A percentile compares a stretch with the other conserved stretches of the same genome.
Conservation (phyloP, 2,113 vertebrate genomes). For the Mesoclemmys tuberculata region DNA sequence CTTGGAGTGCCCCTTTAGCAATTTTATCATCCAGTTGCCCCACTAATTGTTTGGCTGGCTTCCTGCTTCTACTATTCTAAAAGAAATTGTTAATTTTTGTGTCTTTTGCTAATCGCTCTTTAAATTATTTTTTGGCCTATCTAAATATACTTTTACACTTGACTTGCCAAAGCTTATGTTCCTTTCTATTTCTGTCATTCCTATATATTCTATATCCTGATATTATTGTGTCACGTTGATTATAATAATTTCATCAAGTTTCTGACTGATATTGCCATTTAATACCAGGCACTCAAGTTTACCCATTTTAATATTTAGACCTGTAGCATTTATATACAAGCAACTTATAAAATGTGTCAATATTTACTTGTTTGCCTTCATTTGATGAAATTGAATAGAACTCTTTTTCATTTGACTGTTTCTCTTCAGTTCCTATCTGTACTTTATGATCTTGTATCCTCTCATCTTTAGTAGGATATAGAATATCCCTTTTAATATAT, state of each 20-base stretch:
- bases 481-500: background rate
- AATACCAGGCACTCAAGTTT: background rate
- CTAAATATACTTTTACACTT: no score
- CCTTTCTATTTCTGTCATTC: background rate
- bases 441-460: background rate
- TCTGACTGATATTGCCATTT: background rate
- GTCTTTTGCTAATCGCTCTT: no score
- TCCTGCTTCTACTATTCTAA: no score
- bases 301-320: background rate
- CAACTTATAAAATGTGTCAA: background rate
- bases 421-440: background rate
- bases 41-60: no score
- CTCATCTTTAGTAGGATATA: background rate
- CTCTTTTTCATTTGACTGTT: background rate
- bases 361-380: background rate
- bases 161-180: no score
- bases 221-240: no score
- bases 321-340: background rate
- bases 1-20: no score
- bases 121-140: no score
- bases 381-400: background rate
- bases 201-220: background rate
- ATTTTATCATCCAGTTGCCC: no score
- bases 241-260: no score
- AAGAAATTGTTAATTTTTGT: no score